These are phyloP conservation scores for Coptotermes formosanus DNA, from an alignment of 1,140 invertebrate genomes.

Conservation along the genomic window DNA sequence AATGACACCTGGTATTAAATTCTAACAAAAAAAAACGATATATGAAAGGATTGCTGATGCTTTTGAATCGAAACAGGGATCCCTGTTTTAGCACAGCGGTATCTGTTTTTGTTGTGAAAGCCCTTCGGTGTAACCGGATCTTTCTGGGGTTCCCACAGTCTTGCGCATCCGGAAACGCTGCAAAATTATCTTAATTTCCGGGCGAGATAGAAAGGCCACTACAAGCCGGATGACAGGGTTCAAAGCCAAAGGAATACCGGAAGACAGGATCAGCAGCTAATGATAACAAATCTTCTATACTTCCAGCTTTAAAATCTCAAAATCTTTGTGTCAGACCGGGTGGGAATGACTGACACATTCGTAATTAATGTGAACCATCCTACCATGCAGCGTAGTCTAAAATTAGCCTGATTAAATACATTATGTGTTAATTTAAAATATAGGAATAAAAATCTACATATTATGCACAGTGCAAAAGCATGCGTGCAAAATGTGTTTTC, in stretches of 20 bases:
- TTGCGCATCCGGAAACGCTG: neutral
- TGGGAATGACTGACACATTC: neutral
- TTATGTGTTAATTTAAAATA: too few species aligned
- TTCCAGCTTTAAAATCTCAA: neutral
- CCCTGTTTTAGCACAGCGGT: neutral
- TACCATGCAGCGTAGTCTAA: too few species aligned
- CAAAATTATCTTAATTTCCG: conserved; percentile 1
- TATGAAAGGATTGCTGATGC: neutral
- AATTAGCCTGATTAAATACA: too few species aligned
- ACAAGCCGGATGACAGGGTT: neutral
- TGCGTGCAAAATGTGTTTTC: too few species aligned
- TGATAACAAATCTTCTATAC: neutral
- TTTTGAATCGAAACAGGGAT: neutral
- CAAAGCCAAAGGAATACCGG: neutral
- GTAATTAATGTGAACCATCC: neutral
- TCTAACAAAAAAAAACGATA: neutral
- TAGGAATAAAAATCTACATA: too few species aligned
- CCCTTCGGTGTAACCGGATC: neutral
- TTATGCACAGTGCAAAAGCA: too few species aligned
- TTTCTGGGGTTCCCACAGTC: neutral
- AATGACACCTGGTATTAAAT: neutral
- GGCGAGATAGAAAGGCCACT: neutral
- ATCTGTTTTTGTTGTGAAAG: neutral
- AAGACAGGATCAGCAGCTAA: neutral
- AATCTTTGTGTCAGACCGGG: neutral